Percentiles rank a stretch among this genome's conserved stretches.
Evolutionary conservation across 2,888 invertebrate genomes (phyloP).

Genomic region (Eudasyphora cyanicolor): DNA sequence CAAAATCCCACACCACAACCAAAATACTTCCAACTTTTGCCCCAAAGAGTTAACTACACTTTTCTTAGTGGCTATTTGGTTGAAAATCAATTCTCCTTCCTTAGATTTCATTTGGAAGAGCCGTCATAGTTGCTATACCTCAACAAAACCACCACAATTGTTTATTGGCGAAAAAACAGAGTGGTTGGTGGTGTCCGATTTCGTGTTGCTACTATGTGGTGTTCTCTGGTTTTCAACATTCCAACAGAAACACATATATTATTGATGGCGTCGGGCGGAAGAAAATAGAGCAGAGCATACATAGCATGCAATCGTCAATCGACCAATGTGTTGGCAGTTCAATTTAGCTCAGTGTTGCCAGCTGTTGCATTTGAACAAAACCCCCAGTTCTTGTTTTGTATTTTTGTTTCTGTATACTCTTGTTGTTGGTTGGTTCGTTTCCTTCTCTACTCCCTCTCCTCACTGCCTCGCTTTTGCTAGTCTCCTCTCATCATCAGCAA

Average conservation of each 20-base stretch:
- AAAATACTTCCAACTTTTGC: background rate
- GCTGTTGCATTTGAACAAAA: conserved; percentile 55
- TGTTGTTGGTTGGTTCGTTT: background rate
- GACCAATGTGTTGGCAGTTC: conserved; percentile 27
- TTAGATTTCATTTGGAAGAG: background rate
- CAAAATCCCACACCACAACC: background rate
- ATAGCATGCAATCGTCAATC: conserved; percentile 33
- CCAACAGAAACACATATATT: conserved; percentile 44
- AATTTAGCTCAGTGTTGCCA: conserved; percentile 47
- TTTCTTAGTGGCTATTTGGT: background rate
- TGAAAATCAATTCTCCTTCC: background rate
- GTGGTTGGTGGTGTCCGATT: conserved; percentile 21
- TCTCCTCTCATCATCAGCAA: background rate
- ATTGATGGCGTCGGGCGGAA: conserved; percentile 25
- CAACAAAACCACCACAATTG: conserved; percentile 37
- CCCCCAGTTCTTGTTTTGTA: background rate
- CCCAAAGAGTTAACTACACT: too few species aligned
- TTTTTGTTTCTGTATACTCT: background rate
- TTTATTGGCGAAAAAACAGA: conserved; percentile 18
- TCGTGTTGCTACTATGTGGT: background rate
- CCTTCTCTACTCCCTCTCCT: background rate
- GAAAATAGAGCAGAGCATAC: too few species aligned
- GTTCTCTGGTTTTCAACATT: conserved; percentile 9
- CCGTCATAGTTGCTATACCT: conserved; percentile 34
- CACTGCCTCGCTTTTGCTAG: background rate